Evolutionary conservation across 2,888 invertebrate genomes (phyloP), one percentile per base, ranked within the genome.

Genomic region (Brachylomia viminalis): DNA sequence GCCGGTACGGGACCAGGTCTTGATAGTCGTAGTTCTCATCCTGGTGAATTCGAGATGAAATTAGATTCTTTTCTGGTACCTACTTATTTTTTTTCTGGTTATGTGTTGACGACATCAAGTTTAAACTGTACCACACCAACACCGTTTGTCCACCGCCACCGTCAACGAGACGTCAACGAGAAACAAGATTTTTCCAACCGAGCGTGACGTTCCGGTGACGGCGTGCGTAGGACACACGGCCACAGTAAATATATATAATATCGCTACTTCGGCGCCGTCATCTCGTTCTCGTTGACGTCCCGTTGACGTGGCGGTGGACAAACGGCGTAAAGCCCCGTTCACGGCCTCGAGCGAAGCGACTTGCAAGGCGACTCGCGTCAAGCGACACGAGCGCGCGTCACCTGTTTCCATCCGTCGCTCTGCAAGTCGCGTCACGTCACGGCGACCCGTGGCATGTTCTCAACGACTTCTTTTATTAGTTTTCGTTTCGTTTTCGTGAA

Each of bases 11-110:
- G 4, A 77, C 80, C 1, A 78, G 72, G 56, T 88, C 86, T 23
- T 88, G 72, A 68, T 86, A 87, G 74, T 88, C 88, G n/a, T 81
- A 84, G 23, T 85, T 84, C 78, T 86, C 74, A 13, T 64, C 68
- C 79, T 80, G 59, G 1, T 56, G 23, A 30, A 62, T 62, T 30
- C 15, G 2, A 42, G n/a, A n/a, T n/a, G n/a, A 58, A 45, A 20
- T 33, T 33, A 33, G 23, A 66, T 49, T 30, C 10, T 2, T 27
- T 20, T 27, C 7, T 65, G 20, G 20, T 45, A 27, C n/a, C n/a
- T n/a, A n/a, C n/a, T n/a, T n/a, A n/a, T n/a, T 49, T 30, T 5
- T 2, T 27, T 20, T 27, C 7, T 65, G 20, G 20, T 45, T 27
- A 45, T 45, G 62, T 38, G 15, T 11, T 27, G 20, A 17, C 3